Evolutionary conservation across 2,888 invertebrate species (phyloP).

Genomic region (Dicycla oo): DNA sequence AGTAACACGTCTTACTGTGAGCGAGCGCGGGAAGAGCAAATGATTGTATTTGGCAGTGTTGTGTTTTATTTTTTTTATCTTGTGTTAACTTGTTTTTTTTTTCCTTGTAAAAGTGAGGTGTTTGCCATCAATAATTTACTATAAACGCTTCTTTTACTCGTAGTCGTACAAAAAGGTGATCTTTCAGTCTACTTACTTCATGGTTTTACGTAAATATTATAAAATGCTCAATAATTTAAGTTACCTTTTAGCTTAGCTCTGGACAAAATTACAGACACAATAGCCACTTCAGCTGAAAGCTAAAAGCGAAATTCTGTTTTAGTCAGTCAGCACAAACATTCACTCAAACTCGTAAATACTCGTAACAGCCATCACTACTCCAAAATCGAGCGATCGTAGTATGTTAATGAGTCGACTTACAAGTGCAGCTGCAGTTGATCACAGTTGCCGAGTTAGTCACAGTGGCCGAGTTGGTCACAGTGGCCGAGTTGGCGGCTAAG

Average conservation of each 20-base stretch:
- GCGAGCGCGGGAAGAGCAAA: too few species aligned
- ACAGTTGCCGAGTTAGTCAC: constrained; percentile 7
- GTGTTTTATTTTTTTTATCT: background rate
- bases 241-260: background rate
- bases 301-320: constrained; percentile 13
- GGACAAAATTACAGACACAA: background rate
- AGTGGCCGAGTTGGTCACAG: too few species aligned
- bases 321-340: constrained; percentile 6
- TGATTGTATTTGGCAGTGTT: background rate
- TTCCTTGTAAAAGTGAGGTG: too few species aligned
- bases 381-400: constrained; percentile 26
- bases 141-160: too few species aligned
- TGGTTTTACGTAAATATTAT: background rate
- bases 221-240: background rate
- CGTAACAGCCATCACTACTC: constrained; percentile 25
- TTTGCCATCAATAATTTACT: too few species aligned
- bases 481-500: too few species aligned
- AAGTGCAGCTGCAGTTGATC: constrained; percentile 35
- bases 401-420: constrained; percentile 49
- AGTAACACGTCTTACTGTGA: too few species aligned
- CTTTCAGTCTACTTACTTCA: background rate
- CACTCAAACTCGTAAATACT: constrained; percentile 18
- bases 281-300: background rate
- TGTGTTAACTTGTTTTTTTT: background rate
- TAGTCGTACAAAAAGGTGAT: too few species aligned